A percentile compares a stretch with the other conserved stretches of the same genome.
phyloP scores from a whole-genome alignment of 37 sponge, comb jelly and placozoan genomes.

The Petrosia ficiformis region DNA sequence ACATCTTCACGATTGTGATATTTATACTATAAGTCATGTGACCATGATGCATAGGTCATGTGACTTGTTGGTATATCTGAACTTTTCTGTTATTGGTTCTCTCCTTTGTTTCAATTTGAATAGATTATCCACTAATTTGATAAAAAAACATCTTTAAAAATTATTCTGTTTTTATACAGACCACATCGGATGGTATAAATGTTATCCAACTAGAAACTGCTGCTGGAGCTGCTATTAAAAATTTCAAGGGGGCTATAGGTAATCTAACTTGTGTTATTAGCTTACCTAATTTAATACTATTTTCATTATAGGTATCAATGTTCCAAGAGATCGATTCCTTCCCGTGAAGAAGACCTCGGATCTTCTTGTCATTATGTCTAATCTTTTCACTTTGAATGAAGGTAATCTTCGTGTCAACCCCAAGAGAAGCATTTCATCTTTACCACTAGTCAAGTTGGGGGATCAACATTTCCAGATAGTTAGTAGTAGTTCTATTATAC shows the following conservation, averaged over 20 bases:
- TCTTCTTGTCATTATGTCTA: conserved; percentile 87
- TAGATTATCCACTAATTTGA: neutral
- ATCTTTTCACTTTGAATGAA: conserved; percentile 76
- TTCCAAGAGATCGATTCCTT: conserved; percentile 90
- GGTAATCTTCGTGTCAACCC: conserved; percentile 80
- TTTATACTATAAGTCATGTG: too few species aligned
- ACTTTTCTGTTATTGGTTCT: too few species aligned
- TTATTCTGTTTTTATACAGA: conserved; percentile 31
- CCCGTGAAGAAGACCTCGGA: conserved; percentile 97
- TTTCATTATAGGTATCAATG: conserved; percentile 74
- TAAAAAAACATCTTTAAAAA: neutral
- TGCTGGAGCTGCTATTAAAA: conserved; percentile 96
- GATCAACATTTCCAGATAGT: conserved; percentile 79
- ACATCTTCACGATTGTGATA: too few species aligned
- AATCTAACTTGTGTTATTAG: neutral
- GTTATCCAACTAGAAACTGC: conserved; percentile 98
- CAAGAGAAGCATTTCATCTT: conserved; percentile 62
- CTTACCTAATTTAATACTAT: neutral
- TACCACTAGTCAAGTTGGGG: conserved; percentile 95
- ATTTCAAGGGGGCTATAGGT: conserved; percentile 91
- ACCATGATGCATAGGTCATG: too few species aligned
- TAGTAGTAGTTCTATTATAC: neutral
- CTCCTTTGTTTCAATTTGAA: neutral
- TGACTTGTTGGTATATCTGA: too few species aligned
- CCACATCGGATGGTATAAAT: conserved; percentile 67